Evolutionary conservation across 1,140 invertebrate species (phyloP).

Genomic region (Stegodyphus dumicola): DNA sequence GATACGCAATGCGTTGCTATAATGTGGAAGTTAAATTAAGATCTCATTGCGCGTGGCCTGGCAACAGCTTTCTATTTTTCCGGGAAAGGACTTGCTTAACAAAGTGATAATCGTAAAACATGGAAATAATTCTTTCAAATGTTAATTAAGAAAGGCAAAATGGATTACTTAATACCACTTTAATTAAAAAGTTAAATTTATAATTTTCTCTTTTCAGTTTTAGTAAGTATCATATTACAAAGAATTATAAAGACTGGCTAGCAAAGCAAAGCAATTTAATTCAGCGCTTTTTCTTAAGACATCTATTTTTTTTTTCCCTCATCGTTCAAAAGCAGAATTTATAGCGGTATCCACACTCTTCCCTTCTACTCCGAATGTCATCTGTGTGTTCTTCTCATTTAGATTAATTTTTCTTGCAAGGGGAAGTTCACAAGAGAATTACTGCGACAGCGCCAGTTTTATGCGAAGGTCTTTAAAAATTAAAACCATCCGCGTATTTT

Average conservation of each 20-base stretch:
- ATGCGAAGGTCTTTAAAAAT: not conserved
- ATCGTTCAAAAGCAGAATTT: not conserved
- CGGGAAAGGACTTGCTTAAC: too few relatives aligned
- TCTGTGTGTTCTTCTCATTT: conserved; percentile 6
- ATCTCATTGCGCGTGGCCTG: too few relatives aligned
- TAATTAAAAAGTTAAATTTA: conserved; percentile 1
- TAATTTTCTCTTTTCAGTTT: not conserved
- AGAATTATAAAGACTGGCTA: too few relatives aligned
- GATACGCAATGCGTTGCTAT: too few relatives aligned
- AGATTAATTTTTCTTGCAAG: not conserved
- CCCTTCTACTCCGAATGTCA: not conserved
- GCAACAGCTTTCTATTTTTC: too few relatives aligned
- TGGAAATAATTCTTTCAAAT: too few relatives aligned
- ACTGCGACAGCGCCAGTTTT: not conserved
- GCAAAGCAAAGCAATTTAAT: not conserved
- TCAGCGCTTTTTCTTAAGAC: not conserved
- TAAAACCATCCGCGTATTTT: not conserved
- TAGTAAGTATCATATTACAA: not conserved
- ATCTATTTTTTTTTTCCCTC: not conserved
- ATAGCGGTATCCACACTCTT: not conserved
- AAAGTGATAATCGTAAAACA: too few relatives aligned
- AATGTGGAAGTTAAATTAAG: too few relatives aligned
- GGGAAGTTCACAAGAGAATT: not conserved
- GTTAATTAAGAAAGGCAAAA: too few relatives aligned
- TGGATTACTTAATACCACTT: too few relatives aligned